A percentile compares a stretch with the other conserved stretches of the same genome.
Evolutionary conservation across 2,888 invertebrate species (phyloP).

Genomic region (Artemia sinica): DNA sequence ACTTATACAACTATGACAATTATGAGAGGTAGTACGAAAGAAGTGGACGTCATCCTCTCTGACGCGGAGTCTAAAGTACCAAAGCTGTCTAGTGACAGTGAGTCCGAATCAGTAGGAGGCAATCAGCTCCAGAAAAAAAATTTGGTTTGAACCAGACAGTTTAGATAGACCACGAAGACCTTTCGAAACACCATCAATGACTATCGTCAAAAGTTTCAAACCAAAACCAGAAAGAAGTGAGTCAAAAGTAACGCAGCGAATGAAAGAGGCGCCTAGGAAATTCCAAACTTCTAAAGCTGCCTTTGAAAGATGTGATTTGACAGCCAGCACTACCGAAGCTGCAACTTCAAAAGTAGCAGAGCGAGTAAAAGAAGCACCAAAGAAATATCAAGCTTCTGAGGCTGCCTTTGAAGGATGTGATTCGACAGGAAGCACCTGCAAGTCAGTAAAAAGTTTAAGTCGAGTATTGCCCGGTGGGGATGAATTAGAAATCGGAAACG

Average conservation of each 20-base stretch:
- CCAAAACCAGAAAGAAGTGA: neutral
- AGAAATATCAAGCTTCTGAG: too few species aligned
- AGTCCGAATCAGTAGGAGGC: neutral
- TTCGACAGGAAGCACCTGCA: constrained; percentile 19
- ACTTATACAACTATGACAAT: constrained; percentile 5
- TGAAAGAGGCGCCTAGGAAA: constrained; percentile 16
- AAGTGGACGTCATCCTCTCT: constrained; percentile 24
- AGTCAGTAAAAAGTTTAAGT: constrained; percentile 21
- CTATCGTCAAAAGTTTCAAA: neutral
- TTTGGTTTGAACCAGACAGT: constrained; percentile 20
- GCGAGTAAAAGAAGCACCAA: neutral
- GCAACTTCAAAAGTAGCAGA: constrained; percentile 5
- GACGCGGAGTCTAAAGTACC: constrained; percentile 26
- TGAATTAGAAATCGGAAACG: constrained; percentile 24
- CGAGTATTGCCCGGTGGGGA: constrained; percentile 23
- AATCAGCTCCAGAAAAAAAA: neutral
- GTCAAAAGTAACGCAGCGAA: neutral
- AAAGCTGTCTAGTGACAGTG: constrained; percentile 24
- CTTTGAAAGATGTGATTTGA: neutral
- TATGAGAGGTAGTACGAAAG: neutral
- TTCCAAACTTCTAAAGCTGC: neutral
- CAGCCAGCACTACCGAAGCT: constrained; percentile 4
- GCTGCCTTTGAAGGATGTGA: constrained; percentile 15
- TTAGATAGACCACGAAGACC: constrained; percentile 16
- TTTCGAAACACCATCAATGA: neutral